These are phyloP conservation scores for Prunella fulvescens DNA, from an alignment of 2,113 vertebrate genomes.

Conservation along the genomic window DNA sequence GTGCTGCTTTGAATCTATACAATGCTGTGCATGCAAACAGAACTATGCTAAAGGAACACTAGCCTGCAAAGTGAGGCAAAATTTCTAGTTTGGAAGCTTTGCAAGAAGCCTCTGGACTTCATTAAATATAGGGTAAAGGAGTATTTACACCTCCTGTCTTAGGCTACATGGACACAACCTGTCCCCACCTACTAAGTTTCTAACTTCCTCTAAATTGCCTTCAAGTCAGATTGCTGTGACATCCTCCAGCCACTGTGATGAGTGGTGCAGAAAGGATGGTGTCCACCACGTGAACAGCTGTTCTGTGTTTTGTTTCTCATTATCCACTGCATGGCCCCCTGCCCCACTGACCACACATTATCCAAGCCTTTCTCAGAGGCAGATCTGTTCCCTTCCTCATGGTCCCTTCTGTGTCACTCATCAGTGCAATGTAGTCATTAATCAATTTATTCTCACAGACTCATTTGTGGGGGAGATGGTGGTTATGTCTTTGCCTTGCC, in stretches of 20 bases:
- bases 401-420: not conserved
- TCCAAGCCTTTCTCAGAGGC: not conserved
- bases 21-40: not conserved
- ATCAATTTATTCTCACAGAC: not conserved
- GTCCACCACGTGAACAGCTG: not conserved
- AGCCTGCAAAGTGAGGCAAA: not conserved
- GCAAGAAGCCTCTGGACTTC: not conserved
- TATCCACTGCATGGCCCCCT: not conserved
- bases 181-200: not conserved
- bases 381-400: not conserved
- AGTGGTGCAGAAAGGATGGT: not conserved
- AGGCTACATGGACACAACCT: not conserved
- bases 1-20: not conserved
- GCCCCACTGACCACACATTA: not conserved
- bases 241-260: not conserved
- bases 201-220: not conserved
- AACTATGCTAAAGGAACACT: not conserved
- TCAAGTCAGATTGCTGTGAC: not conserved
- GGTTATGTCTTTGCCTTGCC: not conserved
- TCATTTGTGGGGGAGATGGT: accelerated
- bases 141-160: not conserved
- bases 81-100: not conserved
- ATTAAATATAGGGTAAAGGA: not conserved
- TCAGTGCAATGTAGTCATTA: not conserved
- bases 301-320: not conserved